Evolutionary conservation across 30 jellyfish, hydroid and myxozoan genomes (phyloP), one percentile per base, ranked within the genome.

Genomic region (Chironex yamaguchii): DNA sequence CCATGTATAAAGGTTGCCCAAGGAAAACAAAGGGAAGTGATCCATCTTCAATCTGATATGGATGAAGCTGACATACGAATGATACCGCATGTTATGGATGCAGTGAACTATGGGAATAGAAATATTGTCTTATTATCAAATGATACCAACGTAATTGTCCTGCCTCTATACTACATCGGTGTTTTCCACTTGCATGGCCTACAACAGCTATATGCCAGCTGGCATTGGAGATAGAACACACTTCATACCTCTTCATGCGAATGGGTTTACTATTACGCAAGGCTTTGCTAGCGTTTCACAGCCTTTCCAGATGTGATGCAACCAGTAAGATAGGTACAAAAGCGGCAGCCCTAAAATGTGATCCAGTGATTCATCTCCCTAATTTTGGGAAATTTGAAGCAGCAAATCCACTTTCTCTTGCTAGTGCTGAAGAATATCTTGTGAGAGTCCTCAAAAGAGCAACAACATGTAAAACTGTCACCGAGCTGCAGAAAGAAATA

Each of bases 11-110:
- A 67, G 25, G 71, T 26, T 71, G 53, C 23, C 52, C 32, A 36
- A 17, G 84, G 84, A 22, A 34, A 17, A 34, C 26, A 20, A 6
- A 34, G 24, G 52, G 20, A 71, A 21, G 24, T 71, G n/a, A 67
- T 34, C 29, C 67, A 71, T 3, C 84, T 71, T 34, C 84, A 71
- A 4, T 67, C 48, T 21, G 71, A 71, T 30, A 22, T 22, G 14
- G 84, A 71, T 24, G 71, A 34, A 71, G 71, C 84, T 71, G 84
- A 71, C 76, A 34, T 34, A 67, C 71, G 84, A 21, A 35, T 71
- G 29, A 36, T 71, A 21, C 84, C 84, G 67, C 84, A 71, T 34
- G 84, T 42, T 34, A 71, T 71, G 84, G 70, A 71, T 34, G 84
- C 72, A 13, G 22, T 70, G 11, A 34, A 22, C 71, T 34, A 35